phyloP scores from a whole-genome alignment of 92 coral and sea anemone genomes.

The Parazoanthus swiftii region DNA sequence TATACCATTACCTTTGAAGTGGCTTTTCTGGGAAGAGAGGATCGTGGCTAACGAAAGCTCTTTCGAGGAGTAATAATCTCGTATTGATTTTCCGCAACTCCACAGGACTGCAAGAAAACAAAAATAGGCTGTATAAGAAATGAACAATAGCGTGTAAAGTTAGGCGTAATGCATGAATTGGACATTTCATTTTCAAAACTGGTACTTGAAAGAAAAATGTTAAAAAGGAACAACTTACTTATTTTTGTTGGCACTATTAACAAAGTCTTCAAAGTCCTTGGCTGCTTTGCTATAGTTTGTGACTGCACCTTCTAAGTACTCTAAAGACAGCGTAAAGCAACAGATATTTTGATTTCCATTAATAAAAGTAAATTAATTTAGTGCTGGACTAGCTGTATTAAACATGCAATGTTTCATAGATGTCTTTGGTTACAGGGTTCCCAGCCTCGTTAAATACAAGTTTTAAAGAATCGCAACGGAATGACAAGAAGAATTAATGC shows the following conservation, averaged over 20 bases:
- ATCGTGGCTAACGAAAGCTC: conserved; percentile 69
- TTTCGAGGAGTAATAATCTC: conserved; percentile 67
- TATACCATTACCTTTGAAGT: conserved; percentile 57
- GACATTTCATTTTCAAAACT: background rate
- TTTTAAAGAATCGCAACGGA: no score
- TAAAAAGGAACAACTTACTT: conserved; percentile 40
- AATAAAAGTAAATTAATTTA: background rate
- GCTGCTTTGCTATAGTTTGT: conserved; percentile 53
- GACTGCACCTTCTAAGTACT: conserved; percentile 53
- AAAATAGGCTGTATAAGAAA: background rate
- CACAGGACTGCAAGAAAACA: conserved; percentile 49
- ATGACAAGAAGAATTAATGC: no score
- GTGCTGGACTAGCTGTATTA: background rate
- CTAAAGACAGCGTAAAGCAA: conserved; percentile 33
- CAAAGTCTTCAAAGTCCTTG: conserved; percentile 52
- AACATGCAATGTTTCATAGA: background rate
- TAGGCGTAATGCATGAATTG: background rate
- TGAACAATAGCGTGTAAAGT: no score
- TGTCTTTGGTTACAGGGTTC: no score
- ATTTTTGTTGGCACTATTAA: conserved; percentile 49
- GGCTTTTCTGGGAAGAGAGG: conserved; percentile 63
- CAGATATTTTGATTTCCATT: background rate
- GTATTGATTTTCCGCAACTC: conserved; percentile 64
- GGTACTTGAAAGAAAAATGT: background rate
- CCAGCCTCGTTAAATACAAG: no score